Evolutionary conservation across 1,140 invertebrate species (phyloP).

Genomic region (Neotoxoptera formosana): DNA sequence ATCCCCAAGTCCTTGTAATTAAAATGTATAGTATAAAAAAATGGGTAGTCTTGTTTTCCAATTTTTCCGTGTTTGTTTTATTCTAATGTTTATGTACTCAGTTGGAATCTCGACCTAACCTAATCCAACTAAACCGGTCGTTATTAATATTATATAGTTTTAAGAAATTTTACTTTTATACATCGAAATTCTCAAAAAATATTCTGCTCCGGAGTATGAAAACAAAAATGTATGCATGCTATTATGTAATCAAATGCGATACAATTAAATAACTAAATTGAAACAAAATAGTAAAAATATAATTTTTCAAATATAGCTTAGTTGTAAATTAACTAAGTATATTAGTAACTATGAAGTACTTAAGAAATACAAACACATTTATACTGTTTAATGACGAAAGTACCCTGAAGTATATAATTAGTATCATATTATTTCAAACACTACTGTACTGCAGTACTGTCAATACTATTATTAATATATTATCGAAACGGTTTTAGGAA

Average conservation of each 20-base stretch:
- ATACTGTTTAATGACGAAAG: not conserved
- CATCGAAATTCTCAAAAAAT: no score
- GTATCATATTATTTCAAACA: no score
- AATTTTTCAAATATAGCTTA: not conserved
- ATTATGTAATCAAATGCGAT: no score
- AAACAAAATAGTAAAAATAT: not conserved
- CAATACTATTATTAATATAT: not conserved
- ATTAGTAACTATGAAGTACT: no score
- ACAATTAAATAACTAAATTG: no score
- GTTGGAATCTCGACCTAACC: not conserved
- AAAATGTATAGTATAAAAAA: not conserved
- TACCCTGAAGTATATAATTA: not conserved
- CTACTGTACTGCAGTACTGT: no score
- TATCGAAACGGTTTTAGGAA: conserved; percentile 40
- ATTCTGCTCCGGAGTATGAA: no score
- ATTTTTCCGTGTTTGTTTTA: not conserved
- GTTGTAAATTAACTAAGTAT: no score
- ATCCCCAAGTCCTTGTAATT: not conserved
- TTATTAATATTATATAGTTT: no score
- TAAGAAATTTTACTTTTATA: no score
- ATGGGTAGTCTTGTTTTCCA: not conserved
- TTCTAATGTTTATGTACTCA: not conserved
- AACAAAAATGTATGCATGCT: no score
- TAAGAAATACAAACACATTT: no score
- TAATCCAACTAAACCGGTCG: not conserved